phyloP scores from a whole-genome alignment of 1,140 invertebrate species.

The Drosophila punjabiensis region DNA sequence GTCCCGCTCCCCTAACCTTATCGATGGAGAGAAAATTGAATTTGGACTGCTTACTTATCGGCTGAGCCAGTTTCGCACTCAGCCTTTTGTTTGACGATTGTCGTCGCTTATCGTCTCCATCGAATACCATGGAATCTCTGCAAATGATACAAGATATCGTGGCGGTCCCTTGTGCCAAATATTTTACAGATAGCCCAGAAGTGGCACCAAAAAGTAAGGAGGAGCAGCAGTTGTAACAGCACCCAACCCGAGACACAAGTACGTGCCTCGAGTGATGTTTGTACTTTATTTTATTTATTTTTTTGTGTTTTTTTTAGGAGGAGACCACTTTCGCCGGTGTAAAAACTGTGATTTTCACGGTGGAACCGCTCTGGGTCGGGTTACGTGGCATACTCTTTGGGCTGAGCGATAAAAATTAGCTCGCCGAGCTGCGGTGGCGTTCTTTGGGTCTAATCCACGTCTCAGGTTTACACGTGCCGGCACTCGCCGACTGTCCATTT shows the following conservation, averaged over 20 bases:
- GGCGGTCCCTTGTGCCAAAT: conserved; percentile 40
- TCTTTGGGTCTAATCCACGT: conserved; percentile 42
- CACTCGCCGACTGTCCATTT: conserved; percentile 33
- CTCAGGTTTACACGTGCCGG: conserved; percentile 58
- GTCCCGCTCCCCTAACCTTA: conserved; percentile 6
- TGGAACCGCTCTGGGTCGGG: conserved; percentile 9
- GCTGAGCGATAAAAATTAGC: conserved; percentile 43
- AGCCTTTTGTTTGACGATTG: conserved; percentile 18
- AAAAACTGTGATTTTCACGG: conserved; percentile 19
- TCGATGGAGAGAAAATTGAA: conserved; percentile 61
- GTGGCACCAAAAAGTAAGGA: background rate
- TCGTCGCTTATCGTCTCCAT: conserved; percentile 37
- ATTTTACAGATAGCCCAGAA: conserved; percentile 39
- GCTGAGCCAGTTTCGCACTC: conserved; percentile 24
- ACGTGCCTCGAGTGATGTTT: conserved; percentile 31
- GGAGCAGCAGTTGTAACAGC: background rate
- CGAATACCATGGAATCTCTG: conserved; percentile 26
- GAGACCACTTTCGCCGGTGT: conserved; percentile 31
- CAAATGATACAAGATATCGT: conserved; percentile 35
- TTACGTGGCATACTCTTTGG: conserved; percentile 40
- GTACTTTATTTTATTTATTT: conserved; percentile 12
- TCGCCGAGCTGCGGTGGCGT: conserved; percentile 13
- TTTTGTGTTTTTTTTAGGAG: background rate
- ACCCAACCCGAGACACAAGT: conserved; percentile 30
- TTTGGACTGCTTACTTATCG: conserved; percentile 42